Evolutionary conservation across 2,797 vertebrate species (phyloP).

Genomic region (Gallirallus australis): DNA sequence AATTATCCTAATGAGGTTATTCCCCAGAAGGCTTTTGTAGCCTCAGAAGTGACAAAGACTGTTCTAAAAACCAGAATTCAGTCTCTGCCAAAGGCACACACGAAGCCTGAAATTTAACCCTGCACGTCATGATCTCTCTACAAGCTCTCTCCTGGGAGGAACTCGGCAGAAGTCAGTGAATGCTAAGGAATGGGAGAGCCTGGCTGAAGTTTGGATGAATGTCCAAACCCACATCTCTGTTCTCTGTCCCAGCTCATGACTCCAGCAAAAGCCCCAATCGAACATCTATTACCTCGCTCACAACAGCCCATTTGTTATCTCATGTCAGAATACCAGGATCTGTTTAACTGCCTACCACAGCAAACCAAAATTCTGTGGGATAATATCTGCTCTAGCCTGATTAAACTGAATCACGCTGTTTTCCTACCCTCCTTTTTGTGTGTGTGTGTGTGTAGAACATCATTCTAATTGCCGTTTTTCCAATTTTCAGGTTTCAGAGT

Average conservation of each 20-base stretch:
- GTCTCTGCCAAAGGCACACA: neutral
- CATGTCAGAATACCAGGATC: neutral
- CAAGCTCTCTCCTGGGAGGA: neutral
- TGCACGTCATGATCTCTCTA: neutral
- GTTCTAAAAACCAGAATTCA: conserved; percentile 5
- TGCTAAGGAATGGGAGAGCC: neutral
- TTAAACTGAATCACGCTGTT: neutral
- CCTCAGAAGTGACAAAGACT: conserved; percentile 36
- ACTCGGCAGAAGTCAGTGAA: neutral
- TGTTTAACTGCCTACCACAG: neutral
- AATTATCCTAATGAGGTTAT: conserved; percentile 71
- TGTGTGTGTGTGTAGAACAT: neutral
- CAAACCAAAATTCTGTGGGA: neutral
- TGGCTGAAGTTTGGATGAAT: neutral
- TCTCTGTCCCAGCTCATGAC: neutral
- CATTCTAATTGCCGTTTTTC: conserved; percentile 30
- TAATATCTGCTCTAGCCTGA: neutral
- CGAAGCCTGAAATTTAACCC: neutral
- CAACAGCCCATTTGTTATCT: neutral
- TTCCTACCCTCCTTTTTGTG: neutral
- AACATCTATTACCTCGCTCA: neutral
- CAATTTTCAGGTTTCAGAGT: conserved; percentile 49
- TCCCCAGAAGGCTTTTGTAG: conserved; percentile 53
- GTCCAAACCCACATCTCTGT: neutral
- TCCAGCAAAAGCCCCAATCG: neutral